phyloP scores from a whole-genome alignment of 2,113 vertebrate species.

The Pantherophis guttatus region DNA sequence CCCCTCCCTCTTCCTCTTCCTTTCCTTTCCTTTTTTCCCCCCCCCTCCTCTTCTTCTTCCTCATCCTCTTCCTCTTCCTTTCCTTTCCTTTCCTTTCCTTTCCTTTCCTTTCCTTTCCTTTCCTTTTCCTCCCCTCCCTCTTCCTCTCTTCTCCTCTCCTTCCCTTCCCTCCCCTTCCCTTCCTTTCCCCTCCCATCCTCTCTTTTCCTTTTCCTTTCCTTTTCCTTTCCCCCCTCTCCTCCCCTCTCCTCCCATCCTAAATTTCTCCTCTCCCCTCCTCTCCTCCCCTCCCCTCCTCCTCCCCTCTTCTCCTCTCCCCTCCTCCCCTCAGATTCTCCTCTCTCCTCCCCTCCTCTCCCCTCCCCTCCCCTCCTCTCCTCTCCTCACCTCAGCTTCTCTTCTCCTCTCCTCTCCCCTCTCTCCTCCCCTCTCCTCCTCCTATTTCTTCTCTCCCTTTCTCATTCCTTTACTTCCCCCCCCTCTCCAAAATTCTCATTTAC shows the following conservation, averaged over 20 bases:
- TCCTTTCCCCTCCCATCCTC: background rate
- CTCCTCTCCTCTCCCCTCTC: background rate
- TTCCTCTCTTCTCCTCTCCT: background rate
- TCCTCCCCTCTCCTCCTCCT: too few relatives aligned
- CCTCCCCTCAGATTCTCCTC: background rate
- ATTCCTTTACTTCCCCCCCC: background rate
- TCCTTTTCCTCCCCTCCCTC: background rate
- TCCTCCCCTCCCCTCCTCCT: background rate
- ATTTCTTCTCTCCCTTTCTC: background rate
- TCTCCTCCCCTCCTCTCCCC: background rate
- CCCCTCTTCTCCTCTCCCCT: background rate
- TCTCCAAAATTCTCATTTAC: background rate
- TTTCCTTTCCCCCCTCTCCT: background rate
- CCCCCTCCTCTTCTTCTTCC: background rate
- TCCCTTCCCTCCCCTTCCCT: background rate
- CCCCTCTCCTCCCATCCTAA: too few relatives aligned
- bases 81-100: background rate
- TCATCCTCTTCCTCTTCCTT: background rate
- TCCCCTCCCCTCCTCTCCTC: background rate
- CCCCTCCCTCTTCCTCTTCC: background rate
- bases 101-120: too few relatives aligned
- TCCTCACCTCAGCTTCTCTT: background rate
- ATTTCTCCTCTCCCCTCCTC: background rate
- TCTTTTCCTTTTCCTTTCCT: too few relatives aligned
- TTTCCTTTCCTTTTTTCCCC: too few relatives aligned